Percentiles rank a stretch among this genome's conserved stretches.
Conservation (phyloP, 2,113 vertebrate species). For the Phaethornis superciliosus region DNA sequence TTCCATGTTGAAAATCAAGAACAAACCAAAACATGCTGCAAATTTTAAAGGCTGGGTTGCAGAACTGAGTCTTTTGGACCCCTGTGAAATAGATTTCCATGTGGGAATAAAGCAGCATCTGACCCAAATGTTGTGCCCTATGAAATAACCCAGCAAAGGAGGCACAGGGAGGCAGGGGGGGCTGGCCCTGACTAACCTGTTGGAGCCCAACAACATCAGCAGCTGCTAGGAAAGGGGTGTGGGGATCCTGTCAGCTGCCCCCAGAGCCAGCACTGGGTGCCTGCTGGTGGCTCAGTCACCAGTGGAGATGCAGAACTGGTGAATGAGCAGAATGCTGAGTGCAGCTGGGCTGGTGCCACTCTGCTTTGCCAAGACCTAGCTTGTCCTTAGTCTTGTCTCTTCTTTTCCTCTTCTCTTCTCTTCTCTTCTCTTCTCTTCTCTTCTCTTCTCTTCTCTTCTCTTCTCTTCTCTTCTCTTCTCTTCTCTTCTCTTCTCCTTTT, state of each 20-base stretch:
- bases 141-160: rapidly evolving
- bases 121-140: neutral
- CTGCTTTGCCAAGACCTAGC: neutral
- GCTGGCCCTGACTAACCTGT: rapidly evolving
- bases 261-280: neutral
- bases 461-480: rapidly evolving
- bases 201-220: rapidly evolving
- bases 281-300: rapidly evolving
- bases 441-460: rapidly evolving
- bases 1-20: neutral
- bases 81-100: neutral
- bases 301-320: neutral
- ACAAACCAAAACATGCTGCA: no score
- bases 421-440: rapidly evolving
- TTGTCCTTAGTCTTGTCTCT: rapidly evolving
- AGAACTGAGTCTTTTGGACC: neutral
- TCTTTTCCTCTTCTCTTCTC: rapidly evolving
- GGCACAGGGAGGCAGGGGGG: neutral
- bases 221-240: neutral
- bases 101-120: rapidly evolving
- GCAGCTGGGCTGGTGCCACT: no score
- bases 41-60: neutral
- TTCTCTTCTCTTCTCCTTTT: no score
- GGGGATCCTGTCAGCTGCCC: neutral
- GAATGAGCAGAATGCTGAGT: rapidly evolving